Percentiles rank a stretch among this genome's conserved stretches.
Evolutionary conservation across 2,888 invertebrate genomes (phyloP).

Genomic region (Eupithecia insigniata): DNA sequence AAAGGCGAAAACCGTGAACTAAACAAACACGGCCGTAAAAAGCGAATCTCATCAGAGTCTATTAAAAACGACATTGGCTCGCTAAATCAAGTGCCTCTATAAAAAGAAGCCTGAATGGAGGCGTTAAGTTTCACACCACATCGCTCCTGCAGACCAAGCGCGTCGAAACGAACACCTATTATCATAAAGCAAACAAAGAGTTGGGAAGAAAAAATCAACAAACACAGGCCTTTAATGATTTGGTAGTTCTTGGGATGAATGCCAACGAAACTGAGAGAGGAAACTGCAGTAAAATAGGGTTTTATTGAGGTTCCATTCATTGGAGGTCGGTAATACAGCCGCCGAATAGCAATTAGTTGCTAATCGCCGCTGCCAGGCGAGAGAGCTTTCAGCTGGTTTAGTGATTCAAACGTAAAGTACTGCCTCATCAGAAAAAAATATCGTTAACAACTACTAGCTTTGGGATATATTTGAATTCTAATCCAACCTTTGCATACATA

Average conservation of each 20-base stretch:
- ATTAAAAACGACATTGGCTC: conserved; percentile 76
- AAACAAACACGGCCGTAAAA: conserved; percentile 57
- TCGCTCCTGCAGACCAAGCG: conserved; percentile 68
- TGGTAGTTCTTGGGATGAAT: conserved; percentile 79
- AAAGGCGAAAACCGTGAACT: conserved; percentile 54
- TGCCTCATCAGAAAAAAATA: background rate
- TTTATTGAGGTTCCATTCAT: conserved; percentile 73
- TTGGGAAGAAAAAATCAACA: conserved; percentile 73
- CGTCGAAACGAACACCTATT: conserved; percentile 81
- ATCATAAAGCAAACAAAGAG: conserved; percentile 83
- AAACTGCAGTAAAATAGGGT: conserved; percentile 77
- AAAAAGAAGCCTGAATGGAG: conserved; percentile 78
- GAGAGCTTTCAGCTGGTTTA: background rate
- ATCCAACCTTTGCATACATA: background rate
- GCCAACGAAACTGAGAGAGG: conserved; percentile 74
- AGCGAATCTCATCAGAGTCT: conserved; percentile 63
- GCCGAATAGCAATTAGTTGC: conserved; percentile 62
- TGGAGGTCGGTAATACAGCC: conserved; percentile 53
- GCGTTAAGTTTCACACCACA: conserved; percentile 82
- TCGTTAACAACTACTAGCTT: background rate
- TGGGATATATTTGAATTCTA: background rate
- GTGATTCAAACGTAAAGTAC: background rate
- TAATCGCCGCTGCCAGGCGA: conserved; percentile 37
- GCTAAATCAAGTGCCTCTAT: conserved; percentile 80
- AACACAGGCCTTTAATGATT: conserved; percentile 79